Conservation (phyloP, 2,797 vertebrate genomes). For the Halcyon chelicuti region DNA sequence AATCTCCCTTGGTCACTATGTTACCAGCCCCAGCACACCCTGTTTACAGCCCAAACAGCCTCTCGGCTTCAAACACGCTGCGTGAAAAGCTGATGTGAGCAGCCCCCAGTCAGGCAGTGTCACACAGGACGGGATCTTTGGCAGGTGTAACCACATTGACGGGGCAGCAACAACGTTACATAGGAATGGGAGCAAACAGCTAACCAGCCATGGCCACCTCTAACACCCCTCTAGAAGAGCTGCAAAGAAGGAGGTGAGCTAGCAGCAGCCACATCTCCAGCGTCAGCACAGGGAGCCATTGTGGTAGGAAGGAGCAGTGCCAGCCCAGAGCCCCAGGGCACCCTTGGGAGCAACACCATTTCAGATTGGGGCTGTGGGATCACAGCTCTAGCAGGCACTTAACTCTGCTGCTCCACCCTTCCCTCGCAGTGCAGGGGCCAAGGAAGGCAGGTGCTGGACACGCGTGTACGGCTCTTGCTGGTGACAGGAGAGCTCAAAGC, state of each 20-base stretch:
- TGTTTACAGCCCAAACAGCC: neutral
- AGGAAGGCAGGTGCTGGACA: neutral
- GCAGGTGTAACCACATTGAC: rapidly evolving
- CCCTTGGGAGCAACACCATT: neutral
- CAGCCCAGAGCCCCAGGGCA: neutral
- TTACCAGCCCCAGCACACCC: neutral
- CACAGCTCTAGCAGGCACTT: neutral
- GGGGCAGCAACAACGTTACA: rapidly evolving
- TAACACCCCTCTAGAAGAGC: neutral
- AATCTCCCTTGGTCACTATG: rapidly evolving
- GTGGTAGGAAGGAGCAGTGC: neutral
- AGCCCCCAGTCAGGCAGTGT: rapidly evolving
- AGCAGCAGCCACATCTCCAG: neutral
- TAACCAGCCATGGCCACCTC: neutral
- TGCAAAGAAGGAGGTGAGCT: rapidly evolving
- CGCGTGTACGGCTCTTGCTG: rapidly evolving
- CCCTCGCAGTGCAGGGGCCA: rapidly evolving
- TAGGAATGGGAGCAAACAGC: neutral
- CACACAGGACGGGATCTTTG: neutral
- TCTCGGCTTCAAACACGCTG: neutral
- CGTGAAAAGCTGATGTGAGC: neutral
- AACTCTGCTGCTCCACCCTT: rapidly evolving
- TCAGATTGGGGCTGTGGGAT: neutral
- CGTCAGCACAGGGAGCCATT: neutral
- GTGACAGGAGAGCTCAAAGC: neutral